A percentile compares a stretch with the other conserved stretches of the same genome.
Conservation (phyloP, 2,113 vertebrate species). For the Toxostoma redivivum region DNA sequence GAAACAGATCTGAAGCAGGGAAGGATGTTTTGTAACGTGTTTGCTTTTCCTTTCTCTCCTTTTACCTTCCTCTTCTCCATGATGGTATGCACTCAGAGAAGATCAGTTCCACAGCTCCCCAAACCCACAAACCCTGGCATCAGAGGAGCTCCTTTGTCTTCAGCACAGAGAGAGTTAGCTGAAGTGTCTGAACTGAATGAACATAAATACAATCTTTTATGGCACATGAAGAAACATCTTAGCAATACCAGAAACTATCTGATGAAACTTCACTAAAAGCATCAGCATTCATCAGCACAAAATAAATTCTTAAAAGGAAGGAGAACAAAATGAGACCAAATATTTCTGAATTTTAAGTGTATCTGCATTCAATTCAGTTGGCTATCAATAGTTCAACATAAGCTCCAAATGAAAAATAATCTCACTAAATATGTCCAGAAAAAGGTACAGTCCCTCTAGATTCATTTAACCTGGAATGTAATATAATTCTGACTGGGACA, state of each 20-base stretch:
- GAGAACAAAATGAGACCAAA: background rate
- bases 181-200: background rate
- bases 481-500: background rate
- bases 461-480: background rate
- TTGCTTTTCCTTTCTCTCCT: background rate
- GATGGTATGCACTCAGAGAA: background rate
- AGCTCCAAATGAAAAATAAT: background rate
- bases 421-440: background rate
- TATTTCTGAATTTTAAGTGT: background rate
- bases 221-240: background rate
- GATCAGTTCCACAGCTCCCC: background rate
- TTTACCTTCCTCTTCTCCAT: background rate
- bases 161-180: background rate
- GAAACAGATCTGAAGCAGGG: background rate
- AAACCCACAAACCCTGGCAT: background rate
- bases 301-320: background rate
- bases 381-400: background rate
- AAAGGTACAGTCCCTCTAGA: background rate
- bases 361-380: background rate
- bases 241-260: background rate
- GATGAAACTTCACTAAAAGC: background rate
- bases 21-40: background rate
- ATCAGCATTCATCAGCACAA: background rate
- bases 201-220: background rate
- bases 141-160: background rate